These are phyloP conservation scores for Elysia crispata DNA, from an alignment of 2,888 invertebrate species.

Conservation along the genomic window DNA sequence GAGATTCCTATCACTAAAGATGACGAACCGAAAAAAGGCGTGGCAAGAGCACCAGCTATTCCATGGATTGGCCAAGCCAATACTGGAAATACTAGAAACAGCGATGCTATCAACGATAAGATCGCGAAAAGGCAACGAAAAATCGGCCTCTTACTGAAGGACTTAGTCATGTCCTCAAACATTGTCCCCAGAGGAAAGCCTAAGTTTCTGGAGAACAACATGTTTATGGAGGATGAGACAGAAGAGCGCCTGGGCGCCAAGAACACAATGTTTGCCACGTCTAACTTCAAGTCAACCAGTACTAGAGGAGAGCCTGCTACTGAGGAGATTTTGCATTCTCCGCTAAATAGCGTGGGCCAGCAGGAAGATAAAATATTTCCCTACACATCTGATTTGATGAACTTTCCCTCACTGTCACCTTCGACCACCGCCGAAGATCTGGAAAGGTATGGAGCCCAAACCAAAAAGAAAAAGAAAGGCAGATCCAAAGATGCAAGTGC, in stretches of 20 bases:
- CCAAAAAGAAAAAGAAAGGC: conserved; percentile 12
- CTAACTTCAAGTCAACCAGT: neutral
- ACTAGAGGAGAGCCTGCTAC: neutral
- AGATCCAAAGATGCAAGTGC: conserved; percentile 35
- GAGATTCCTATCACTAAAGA: neutral
- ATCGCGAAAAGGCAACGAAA: conserved; percentile 26
- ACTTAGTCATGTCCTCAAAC: conserved; percentile 9
- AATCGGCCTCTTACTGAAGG: conserved; percentile 13
- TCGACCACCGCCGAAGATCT: neutral
- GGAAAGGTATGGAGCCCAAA: conserved; percentile 28
- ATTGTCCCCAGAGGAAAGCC: neutral
- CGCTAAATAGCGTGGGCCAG: conserved; percentile 39
- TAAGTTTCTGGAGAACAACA: neutral
- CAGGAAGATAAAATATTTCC: conserved; percentile 22
- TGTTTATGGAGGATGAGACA: neutral
- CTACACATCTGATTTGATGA: conserved; percentile 42
- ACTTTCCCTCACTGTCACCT: conserved; percentile 29
- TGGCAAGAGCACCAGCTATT: neutral
- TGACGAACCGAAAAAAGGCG: neutral
- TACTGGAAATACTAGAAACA: neutral
- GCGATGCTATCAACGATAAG: conserved; percentile 18
- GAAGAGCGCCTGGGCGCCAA: neutral
- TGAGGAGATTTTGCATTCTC: conserved; percentile 41
- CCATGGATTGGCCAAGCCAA: neutral
- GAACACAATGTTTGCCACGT: neutral